Conservation (phyloP, 2,797 vertebrate genomes). For the Rhinella marina region DNA sequence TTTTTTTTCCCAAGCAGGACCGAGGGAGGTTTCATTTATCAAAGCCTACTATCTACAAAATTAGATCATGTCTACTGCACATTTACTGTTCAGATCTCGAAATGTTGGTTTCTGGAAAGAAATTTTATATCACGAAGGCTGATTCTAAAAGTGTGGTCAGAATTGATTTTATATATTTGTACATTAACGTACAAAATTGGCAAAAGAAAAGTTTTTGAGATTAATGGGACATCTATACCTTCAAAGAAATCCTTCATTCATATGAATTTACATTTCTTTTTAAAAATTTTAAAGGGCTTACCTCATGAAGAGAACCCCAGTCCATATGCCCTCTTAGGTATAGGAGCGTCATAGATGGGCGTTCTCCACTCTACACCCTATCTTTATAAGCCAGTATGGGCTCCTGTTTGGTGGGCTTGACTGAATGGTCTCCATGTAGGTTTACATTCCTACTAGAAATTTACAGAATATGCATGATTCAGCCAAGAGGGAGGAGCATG, state of each 20-base stretch:
- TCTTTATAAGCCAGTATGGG: neutral
- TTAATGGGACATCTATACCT: too few species aligned
- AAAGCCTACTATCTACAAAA: conserved; percentile 2
- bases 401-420: too few species aligned
- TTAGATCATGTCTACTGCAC: neutral
- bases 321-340: too few species aligned
- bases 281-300: too few species aligned
- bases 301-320: too few species aligned
- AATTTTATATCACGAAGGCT: neutral
- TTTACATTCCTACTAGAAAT: too few species aligned
- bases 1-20: neutral
- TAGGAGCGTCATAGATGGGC: neutral
- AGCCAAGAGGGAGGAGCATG: too few species aligned
- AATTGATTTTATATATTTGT: neutral
- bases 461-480: too few species aligned
- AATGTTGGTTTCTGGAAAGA: neutral
- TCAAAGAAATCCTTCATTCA: too few species aligned
- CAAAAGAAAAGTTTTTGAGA: too few species aligned
- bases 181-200: neutral
- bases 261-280: too few species aligned
- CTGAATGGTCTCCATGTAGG: too few species aligned
- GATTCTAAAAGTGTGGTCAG: neutral
- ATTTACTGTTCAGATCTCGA: conserved; percentile 2
- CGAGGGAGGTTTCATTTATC: neutral
- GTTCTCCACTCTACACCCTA: neutral